A percentile compares a stretch with the other conserved stretches of the same genome.
These are phyloP conservation scores for Candoia aspera DNA, from an alignment of 2,113 vertebrate genomes.

Conservation along the genomic window DNA sequence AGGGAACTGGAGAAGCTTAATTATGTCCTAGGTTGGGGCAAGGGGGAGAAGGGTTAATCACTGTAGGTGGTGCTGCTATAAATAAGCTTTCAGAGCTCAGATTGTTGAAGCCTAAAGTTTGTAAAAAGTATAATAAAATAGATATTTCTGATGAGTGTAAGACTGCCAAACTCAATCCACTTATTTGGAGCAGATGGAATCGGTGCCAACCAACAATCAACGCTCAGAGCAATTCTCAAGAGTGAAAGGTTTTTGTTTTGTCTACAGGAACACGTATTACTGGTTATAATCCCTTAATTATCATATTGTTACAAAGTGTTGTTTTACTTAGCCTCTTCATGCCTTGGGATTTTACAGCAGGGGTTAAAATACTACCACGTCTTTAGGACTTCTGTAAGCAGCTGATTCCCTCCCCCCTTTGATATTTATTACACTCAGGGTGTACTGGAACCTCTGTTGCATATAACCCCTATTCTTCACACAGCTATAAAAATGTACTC, in stretches of 20 bases:
- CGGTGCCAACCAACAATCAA: not conserved
- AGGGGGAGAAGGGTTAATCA: slow-evolving; percentile 70
- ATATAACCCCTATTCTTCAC: slow-evolving; percentile 10
- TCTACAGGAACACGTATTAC: not conserved
- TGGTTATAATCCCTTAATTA: slow-evolving; percentile 42
- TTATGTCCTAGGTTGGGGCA: slow-evolving; percentile 76
- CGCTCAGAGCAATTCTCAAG: slow-evolving; percentile 48
- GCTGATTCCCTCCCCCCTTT: not conserved
- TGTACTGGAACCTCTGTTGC: slow-evolving; percentile 20
- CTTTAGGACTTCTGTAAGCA: not conserved
- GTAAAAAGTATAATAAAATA: slow-evolving; percentile 70
- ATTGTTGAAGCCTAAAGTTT: slow-evolving; percentile 81
- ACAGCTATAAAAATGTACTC: not conserved
- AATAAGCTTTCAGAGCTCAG: slow-evolving; percentile 85
- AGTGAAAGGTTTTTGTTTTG: slow-evolving; percentile 54
- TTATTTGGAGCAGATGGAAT: slow-evolving; percentile 49
- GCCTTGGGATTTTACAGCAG: slow-evolving; percentile 17
- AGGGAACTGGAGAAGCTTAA: slow-evolving; percentile 79
- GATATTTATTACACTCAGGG: not conserved
- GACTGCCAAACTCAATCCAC: slow-evolving; percentile 48
- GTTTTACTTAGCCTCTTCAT: slow-evolving; percentile 3
- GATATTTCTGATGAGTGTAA: slow-evolving; percentile 60
- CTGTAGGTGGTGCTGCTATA: slow-evolving; percentile 75
- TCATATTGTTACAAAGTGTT: not conserved
- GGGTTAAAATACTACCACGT: slow-evolving; percentile 8